A percentile compares a stretch with the other conserved stretches of the same genome.
Conservation (phyloP, 2,888 invertebrate species). For the Chloroclystis v-ata region DNA sequence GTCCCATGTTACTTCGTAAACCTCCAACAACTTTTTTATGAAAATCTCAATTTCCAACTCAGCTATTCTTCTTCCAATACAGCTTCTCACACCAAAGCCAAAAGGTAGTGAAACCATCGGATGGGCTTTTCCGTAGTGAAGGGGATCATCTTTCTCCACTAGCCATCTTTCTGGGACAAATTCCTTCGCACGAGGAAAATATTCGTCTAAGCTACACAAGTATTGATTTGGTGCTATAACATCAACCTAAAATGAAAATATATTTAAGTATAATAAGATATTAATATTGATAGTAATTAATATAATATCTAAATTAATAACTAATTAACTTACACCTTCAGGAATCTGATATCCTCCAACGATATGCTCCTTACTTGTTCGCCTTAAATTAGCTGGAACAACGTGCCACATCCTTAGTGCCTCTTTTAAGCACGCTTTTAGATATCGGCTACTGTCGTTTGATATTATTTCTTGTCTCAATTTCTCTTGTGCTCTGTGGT, state of each 20-base stretch:
- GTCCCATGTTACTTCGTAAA: conserved; percentile 54
- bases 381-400: conserved; percentile 54
- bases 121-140: conserved; percentile 69
- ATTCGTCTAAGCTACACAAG: conserved; percentile 72
- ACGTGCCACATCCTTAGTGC: conserved; percentile 67
- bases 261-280: neutral
- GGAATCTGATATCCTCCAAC: conserved; percentile 65
- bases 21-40: conserved; percentile 51
- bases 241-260: conserved; percentile 76
- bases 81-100: conserved; percentile 82
- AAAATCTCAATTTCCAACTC: conserved; percentile 82
- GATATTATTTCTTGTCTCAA: conserved; percentile 54
- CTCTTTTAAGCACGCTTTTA: conserved; percentile 82
- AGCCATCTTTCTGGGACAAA: conserved; percentile 85
- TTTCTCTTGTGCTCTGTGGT: conserved; percentile 74
- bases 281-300: too few species aligned
- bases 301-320: too few species aligned
- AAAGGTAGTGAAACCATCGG: conserved; percentile 82
- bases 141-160: conserved; percentile 64
- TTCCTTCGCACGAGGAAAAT: conserved; percentile 76
- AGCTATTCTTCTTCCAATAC: conserved; percentile 84
- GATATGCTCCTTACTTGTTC: conserved; percentile 58
- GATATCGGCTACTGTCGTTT: conserved; percentile 55
- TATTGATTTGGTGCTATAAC: conserved; percentile 86
- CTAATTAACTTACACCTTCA: conserved; percentile 56